Base-by-base conservation (phyloP, 1,140 invertebrate species). In the Drosophila insularis region DNA sequence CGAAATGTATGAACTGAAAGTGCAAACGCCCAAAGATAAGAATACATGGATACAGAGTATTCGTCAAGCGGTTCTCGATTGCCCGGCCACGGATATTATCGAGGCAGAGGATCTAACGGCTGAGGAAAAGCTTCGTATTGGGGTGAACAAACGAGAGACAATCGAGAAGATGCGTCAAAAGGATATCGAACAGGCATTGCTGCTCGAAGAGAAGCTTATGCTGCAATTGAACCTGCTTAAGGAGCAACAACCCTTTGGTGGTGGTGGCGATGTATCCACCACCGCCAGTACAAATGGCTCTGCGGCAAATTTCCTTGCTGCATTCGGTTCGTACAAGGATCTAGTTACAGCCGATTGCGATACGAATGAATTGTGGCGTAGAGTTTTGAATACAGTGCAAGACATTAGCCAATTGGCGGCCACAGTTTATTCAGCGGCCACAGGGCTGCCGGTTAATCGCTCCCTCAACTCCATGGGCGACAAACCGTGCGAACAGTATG, bases 1-100 rank as follows among this genome's bases (percentile, higher is more conserved):
- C 0, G 98, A 98, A 93, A 98, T 99, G 98, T 98, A 98, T 91
- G 98, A 99, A 91, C 93, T 99, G 13, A 96, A 98, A 85, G 97
- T 98, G 68, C 95, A 96, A 73, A 96, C 96, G 50, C 96, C 97
- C 11, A 96, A 97, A 87, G 97, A 98, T 69, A 97, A 97, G 82
- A 95, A 96, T 78, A 92, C 95, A 1, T 99, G 98, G 98, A 97
- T 98, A 75, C 94, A 96, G 78, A 94, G 95, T 7, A 96, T 99
- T 68, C 94, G 96, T 93, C 95, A 93, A 58, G 95, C 95, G 2
- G 95, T 96, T 11, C 94, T 96, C 71, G 93, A 93, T 46, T 96
- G 95, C 84, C 95, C 95, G 0, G 93, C 94, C 37, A 94, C 95
- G 23, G 91, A 92, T 21, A 74, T 91, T 1, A 91, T 95, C 43